Conservation (phyloP, 2,888 invertebrate genomes). For the Habroteleia sp. region DNA sequence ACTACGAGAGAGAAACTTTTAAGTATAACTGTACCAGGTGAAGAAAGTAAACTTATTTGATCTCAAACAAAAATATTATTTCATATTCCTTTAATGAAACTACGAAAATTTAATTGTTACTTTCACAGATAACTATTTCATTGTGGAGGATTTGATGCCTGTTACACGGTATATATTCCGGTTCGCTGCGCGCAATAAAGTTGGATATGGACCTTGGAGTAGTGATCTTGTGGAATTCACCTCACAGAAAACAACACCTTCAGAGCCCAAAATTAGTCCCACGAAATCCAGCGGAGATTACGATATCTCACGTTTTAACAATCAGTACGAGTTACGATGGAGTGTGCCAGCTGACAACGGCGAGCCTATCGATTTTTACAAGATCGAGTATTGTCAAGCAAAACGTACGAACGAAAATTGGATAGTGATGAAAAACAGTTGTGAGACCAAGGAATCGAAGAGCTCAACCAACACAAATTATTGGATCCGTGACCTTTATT, state of each 20-base stretch:
- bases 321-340: conserved; percentile 92
- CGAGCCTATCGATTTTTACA: conserved; percentile 91
- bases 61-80: too few species aligned
- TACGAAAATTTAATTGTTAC: not conserved
- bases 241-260: conserved; percentile 89
- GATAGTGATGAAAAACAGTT: conserved; percentile 82
- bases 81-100: too few species aligned
- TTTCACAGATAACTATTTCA: conserved; percentile 86
- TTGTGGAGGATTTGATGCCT: conserved; percentile 89
- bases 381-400: conserved; percentile 88
- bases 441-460: conserved; percentile 84
- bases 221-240: conserved; percentile 86
- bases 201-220: conserved; percentile 90
- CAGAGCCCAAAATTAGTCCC: conserved; percentile 85
- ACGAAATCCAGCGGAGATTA: conserved; percentile 77
- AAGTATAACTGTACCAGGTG: too few species aligned
- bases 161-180: conserved; percentile 90
- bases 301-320: conserved; percentile 85
- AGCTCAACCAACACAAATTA: conserved; percentile 85
- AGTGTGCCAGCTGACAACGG: conserved; percentile 93
- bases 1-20: too few species aligned
- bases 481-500: conserved; percentile 86
- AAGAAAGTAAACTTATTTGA: too few species aligned
- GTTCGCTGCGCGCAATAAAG: conserved; percentile 92
- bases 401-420: conserved; percentile 86